A percentile compares a stretch with the other conserved stretches of the same genome.
phyloP scores from a whole-genome alignment of 35 echinoderm and acorn worm genomes.

The Amphiura filiformis region DNA sequence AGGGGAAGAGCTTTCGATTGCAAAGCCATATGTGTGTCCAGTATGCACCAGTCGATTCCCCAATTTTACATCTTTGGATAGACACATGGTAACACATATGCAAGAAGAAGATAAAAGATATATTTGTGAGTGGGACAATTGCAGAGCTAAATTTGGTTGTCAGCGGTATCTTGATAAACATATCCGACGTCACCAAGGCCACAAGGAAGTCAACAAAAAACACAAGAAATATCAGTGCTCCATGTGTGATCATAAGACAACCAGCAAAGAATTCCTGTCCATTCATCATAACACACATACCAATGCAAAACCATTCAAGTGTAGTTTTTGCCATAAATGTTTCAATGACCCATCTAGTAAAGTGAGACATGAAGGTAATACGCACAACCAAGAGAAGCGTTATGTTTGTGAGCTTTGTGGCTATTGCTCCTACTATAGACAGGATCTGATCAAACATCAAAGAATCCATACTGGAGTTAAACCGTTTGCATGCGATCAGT shows the following conservation, averaged over 20 bases:
- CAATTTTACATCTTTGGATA: neutral
- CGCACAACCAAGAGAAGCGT: neutral
- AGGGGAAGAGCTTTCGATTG: neutral
- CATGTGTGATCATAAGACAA: neutral
- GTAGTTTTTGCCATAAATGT: neutral
- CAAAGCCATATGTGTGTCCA: neutral
- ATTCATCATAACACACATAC: neutral
- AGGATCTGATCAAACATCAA: neutral
- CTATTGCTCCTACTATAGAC: neutral
- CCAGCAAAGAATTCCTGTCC: neutral
- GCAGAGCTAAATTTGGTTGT: neutral
- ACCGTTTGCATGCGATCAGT: neutral
- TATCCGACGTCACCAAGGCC: neutral
- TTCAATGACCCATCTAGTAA: neutral
- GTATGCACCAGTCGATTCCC: neutral
- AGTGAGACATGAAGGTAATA: neutral
- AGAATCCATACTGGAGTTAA: neutral
- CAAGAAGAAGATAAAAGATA: neutral
- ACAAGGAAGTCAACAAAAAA: neutral
- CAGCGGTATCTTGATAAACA: neutral
- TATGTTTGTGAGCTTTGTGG: neutral
- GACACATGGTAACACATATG: neutral
- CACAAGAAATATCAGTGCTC: neutral
- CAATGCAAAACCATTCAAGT: neutral
- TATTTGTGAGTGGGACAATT: neutral